phyloP scores from a whole-genome alignment of 2,888 invertebrate genomes.

The Adelphocoris suturalis region DNA sequence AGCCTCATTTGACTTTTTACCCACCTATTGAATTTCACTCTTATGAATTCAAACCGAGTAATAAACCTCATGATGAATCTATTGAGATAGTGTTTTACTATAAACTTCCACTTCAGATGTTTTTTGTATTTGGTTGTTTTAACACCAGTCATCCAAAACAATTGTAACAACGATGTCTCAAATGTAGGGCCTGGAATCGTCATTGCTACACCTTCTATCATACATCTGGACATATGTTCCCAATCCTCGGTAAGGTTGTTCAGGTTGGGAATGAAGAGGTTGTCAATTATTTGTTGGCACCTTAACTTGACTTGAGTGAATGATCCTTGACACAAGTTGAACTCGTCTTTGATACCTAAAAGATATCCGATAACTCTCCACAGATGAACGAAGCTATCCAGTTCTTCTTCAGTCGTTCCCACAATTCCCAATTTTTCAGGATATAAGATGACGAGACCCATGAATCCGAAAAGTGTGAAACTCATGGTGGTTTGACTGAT shows the following conservation, averaged over 20 bases:
- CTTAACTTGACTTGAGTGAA: constrained; percentile 77
- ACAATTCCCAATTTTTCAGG: constrained; percentile 79
- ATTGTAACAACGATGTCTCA: constrained; percentile 47
- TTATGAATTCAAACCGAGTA: constrained; percentile 21
- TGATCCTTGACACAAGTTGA: constrained; percentile 79
- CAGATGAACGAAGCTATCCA: constrained; percentile 81
- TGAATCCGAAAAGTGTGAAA: constrained; percentile 80
- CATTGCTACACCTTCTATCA: constrained; percentile 77
- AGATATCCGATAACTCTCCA: constrained; percentile 81
- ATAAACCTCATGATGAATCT: constrained; percentile 37
- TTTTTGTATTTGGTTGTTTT: not conserved
- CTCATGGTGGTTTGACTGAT: constrained; percentile 81
- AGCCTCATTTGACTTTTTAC: constrained; percentile 51
- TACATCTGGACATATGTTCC: constrained; percentile 79
- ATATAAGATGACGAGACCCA: constrained; percentile 79
- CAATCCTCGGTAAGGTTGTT: constrained; percentile 78
- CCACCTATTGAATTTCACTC: constrained; percentile 44
- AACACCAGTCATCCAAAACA: constrained; percentile 64
- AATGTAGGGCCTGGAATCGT: constrained; percentile 53
- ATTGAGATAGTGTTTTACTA: constrained; percentile 39
- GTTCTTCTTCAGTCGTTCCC: constrained; percentile 78
- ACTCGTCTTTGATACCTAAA: constrained; percentile 79
- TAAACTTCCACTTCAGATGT: constrained; percentile 21
- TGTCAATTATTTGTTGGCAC: constrained; percentile 77
- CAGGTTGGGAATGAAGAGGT: constrained; percentile 78